Evolutionary conservation across 2,888 invertebrate genomes (phyloP), one percentile per base, ranked within the genome.

Genomic region (Cantharis flavilabris): DNA sequence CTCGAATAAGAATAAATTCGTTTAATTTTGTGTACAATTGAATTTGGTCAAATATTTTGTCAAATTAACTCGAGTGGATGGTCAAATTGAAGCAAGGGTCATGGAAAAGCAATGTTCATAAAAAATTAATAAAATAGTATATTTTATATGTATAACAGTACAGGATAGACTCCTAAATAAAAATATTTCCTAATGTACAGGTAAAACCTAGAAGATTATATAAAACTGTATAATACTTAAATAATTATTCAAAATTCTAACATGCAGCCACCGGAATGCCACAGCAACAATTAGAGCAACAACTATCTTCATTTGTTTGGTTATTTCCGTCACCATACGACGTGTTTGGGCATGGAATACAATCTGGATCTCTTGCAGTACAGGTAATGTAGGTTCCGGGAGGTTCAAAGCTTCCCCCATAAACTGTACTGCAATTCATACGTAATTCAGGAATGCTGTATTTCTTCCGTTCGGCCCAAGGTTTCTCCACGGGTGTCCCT

Each of bases 401-500:
- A 2, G 90, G 89, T 77, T 90, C 83, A 87, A 89, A 91, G 77
- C 91, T 91, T 1, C 90, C 87, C 33, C 87, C 87, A 84, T 92
- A 91, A 0, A 91, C 86, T 0, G 92, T 92, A 0, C 90, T 89
- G 69, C 89, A 88, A 71, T 91, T 91, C 70, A 92, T 86, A 11
- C 26, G 62, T 0, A 33, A 4, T 13, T 20, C 20, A 1, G 79
- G 75, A n/a, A n/a, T n/a, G 0, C 0, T 4, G 13, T 76, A 76
- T 26, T 10, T 9, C 9, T 1, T 11, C 16, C 13, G 28, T 18
- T 20, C 64, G 9, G 28, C 72, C 70, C 80, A 79, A 0, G 80
- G 78, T 10, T 69, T 73, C 3, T 69, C 49, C 16, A 23, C 23
- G 3, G 65, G 62, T 3, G 64, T 69, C 16, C 63, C 62, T 20